Base-by-base conservation (phyloP, 2,113 vertebrate species). In the Hemicordylus capensis region DNA sequence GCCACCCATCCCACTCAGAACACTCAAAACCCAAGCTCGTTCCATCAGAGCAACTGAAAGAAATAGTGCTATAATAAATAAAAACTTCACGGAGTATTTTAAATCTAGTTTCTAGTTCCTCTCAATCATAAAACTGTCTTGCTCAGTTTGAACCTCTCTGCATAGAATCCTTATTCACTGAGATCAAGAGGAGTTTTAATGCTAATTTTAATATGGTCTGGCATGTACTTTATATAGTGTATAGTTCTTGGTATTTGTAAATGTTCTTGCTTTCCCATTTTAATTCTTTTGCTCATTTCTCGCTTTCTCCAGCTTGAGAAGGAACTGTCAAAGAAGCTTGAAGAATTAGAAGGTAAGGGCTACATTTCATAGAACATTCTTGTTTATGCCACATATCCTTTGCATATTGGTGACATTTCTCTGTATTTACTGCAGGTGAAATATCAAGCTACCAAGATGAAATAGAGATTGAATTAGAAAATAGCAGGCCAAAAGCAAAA, bases 401-500 rank as follows among this genome's bases (percentile, higher is more conserved):
- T 15, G 56, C 0, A 31, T 63, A 61, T 84, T 70, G 48, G 51
- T 85, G 61, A 82, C 56, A 75, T 89, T 83, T 80, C 81, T 80
- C 70, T 87, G 79, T 81, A n/a, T 89, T 91, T 92, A 42, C 86
- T 79, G 51, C 94, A 99, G 99, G 98, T 89, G 98, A 99, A 92
- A 98, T 99, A 90, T 97, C 96, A 11, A 94, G 91, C 86, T 99
- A 98, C 93, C 98, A 99, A 93, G 98, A 99, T 31, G 98, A 98
- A 83, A 99, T 99, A 26, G 98, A 99, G 89, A 96, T 96, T 31
- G 98, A 99, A 89, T 96, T 99, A 24, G 97, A 99, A 90, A 98
- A 81, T 91, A 95, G 95, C 56, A 93, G 99, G 76, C 98, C 98
- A 0, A 98, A 97, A 94, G 95, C 97, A 56, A 98, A 96, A 92